phyloP scores from a whole-genome alignment of 2,888 invertebrate genomes.

The Kryphioiulus occultus region DNA sequence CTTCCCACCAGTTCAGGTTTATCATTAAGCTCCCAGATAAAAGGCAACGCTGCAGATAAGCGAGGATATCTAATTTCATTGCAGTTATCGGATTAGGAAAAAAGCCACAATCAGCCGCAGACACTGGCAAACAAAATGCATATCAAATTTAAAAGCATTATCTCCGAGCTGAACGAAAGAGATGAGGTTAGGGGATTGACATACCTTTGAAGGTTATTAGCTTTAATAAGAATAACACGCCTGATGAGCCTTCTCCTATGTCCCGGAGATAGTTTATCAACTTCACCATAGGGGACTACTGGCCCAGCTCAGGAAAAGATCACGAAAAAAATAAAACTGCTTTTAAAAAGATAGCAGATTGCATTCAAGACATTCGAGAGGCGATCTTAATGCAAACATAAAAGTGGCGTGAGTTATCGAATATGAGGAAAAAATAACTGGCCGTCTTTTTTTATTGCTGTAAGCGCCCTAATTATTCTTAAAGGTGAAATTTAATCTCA shows the following conservation, averaged over 20 bases:
- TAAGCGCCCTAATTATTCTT: neutral
- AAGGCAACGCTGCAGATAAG: neutral
- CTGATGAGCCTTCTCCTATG: neutral
- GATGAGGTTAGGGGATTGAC: neutral
- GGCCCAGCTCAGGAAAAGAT: neutral
- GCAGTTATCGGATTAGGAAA: neutral
- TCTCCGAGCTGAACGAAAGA: neutral
- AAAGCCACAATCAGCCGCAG: neutral
- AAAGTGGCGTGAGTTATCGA: neutral
- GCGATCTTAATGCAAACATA: neutral
- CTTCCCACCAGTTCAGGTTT: neutral
- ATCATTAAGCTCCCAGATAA: neutral
- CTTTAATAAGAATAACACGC: neutral
- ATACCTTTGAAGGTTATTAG: conserved; percentile 5
- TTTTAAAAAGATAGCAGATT: neutral
- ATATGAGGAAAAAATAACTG: neutral
- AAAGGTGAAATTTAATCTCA: neutral
- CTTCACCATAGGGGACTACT: neutral
- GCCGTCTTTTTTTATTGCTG: neutral
- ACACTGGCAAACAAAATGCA: neutral
- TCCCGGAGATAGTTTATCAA: neutral
- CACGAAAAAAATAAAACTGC: neutral
- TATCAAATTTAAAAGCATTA: neutral
- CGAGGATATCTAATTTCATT: neutral
- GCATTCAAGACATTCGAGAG: neutral